Percentiles rank a stretch among this genome's conserved stretches.
Conservation (phyloP, 2,113 vertebrate genomes). For the Brevimyrus niger region DNA sequence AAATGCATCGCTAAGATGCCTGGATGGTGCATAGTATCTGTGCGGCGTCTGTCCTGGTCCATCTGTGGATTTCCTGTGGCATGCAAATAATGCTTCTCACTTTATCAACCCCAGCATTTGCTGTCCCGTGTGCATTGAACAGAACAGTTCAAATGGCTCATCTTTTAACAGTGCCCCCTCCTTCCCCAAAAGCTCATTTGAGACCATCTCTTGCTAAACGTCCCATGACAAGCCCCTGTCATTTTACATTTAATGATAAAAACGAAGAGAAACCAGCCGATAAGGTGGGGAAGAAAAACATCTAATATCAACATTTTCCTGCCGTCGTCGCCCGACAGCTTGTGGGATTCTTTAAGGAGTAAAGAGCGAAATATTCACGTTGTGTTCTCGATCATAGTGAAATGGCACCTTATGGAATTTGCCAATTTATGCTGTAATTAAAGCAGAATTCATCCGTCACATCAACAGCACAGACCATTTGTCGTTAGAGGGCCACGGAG, state of each 20-base stretch:
- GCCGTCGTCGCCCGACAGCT: background rate
- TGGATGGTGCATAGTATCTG: background rate
- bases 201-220: slow-evolving; percentile 9
- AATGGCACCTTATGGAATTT: background rate
- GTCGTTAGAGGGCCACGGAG: background rate
- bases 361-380: background rate
- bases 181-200: background rate
- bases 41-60: background rate
- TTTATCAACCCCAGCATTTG: background rate
- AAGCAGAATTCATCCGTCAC: background rate
- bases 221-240: slow-evolving; percentile 1
- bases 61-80: background rate
- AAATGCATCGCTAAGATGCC: background rate
- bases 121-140: background rate
- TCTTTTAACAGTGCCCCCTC: background rate
- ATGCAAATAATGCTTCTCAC: background rate
- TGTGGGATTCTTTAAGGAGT: background rate
- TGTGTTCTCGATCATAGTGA: background rate
- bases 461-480: background rate
- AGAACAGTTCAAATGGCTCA: background rate
- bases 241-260: slow-evolving; percentile 8
- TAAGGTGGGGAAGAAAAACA: background rate
- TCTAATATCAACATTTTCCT: background rate
- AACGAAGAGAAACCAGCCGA: background rate
- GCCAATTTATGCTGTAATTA: background rate